phyloP scores from a whole-genome alignment of 2,888 invertebrate species.

The Erebia palarica region DNA sequence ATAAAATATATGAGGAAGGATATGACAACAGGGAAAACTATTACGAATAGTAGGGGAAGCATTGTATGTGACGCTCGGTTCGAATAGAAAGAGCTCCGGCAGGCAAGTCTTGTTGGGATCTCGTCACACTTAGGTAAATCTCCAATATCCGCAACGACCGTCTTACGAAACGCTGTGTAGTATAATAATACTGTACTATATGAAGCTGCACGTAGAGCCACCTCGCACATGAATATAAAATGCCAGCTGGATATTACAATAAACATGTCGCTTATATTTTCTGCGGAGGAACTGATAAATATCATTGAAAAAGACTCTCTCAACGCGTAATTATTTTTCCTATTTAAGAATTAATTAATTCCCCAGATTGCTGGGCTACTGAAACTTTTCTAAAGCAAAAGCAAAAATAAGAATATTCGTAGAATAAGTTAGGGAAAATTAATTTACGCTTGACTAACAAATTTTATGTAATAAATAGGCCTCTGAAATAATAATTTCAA shows the following conservation, averaged over 20 bases:
- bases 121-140: slow-evolving; percentile 75
- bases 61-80: slow-evolving; percentile 60
- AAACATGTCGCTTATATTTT: neutral
- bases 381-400: neutral
- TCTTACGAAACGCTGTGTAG: slow-evolving; percentile 55
- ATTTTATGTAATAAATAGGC: slow-evolving; percentile 20
- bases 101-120: slow-evolving; percentile 66
- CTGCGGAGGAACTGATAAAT: neutral
- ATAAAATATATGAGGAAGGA: slow-evolving; percentile 43
- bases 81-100: slow-evolving; percentile 59
- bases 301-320: neutral
- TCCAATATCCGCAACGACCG: slow-evolving; percentile 72
- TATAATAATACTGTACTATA: slow-evolving; percentile 44
- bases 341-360: slow-evolving; percentile 1
- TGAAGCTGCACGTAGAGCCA: slow-evolving; percentile 24
- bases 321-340: neutral
- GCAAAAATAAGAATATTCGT: neutral
- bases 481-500: slow-evolving; percentile 31
- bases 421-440: neutral
- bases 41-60: slow-evolving; percentile 57
- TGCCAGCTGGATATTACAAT: neutral
- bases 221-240: slow-evolving; percentile 7
- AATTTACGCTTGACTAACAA: slow-evolving; percentile 13
- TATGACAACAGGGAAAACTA: slow-evolving; percentile 56
- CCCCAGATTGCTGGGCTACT: neutral